These are phyloP conservation scores for Halichoeres trimaculatus DNA, from an alignment of 2,113 vertebrate species.

Conservation along the genomic window DNA sequence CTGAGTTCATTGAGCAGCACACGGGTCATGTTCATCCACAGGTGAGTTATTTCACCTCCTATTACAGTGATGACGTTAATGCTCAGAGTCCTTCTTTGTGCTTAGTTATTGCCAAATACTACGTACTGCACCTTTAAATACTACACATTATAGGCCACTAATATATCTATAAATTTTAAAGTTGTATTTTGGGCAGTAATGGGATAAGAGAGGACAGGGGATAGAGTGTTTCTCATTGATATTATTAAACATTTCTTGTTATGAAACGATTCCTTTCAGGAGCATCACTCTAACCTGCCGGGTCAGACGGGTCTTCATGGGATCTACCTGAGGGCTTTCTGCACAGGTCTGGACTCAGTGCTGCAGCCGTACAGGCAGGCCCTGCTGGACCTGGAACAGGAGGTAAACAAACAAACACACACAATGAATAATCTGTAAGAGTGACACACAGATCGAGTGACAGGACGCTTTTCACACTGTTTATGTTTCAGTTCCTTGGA, in stretches of 20 bases:
- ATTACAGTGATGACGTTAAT: neutral
- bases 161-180: too few relatives aligned
- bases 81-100: neutral
- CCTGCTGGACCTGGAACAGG: conserved; percentile 95
- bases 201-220: too few relatives aligned
- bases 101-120: too few relatives aligned
- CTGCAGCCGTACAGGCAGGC: conserved; percentile 96
- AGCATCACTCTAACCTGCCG: conserved; percentile 88
- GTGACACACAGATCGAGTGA: too few relatives aligned
- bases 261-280: conserved; percentile 76
- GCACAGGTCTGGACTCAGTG: conserved; percentile 94
- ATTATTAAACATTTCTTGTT: too few relatives aligned
- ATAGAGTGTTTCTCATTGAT: too few relatives aligned
- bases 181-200: too few relatives aligned
- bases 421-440: too few relatives aligned
- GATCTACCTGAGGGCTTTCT: conserved; percentile 95
- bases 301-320: conserved; percentile 90
- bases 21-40: conserved; percentile 93
- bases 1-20: conserved; percentile 95
- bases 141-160: too few relatives aligned
- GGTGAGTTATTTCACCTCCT: conserved; percentile 68
- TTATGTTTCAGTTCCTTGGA: conserved; percentile 90
- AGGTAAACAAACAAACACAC: conserved; percentile 79
- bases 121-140: too few relatives aligned
- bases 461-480: neutral